These are phyloP conservation scores for Caenorhabditis sinica DNA, from an alignment of 2,888 invertebrate species.

Conservation along the genomic window DNA sequence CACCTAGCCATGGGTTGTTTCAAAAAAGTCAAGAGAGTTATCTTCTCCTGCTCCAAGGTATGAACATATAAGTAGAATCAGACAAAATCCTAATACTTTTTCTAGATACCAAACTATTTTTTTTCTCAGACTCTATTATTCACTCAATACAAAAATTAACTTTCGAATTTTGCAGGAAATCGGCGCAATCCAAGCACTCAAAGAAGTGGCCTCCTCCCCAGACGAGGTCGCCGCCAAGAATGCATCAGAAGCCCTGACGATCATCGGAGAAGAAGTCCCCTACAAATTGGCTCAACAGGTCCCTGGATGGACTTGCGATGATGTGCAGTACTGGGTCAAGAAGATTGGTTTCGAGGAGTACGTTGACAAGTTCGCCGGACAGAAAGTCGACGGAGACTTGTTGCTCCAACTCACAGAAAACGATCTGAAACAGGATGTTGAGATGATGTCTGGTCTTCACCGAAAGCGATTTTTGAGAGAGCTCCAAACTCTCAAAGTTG, in stretches of 20 bases:
- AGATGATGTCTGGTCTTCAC: conserved; percentile 93
- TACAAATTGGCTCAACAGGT: conserved; percentile 98
- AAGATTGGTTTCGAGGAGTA: conserved; percentile 95
- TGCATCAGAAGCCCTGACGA: conserved; percentile 87
- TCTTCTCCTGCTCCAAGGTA: too few relatives aligned
- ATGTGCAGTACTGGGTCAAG: conserved; percentile 98
- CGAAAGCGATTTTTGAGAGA: conserved; percentile 87
- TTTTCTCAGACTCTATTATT: too few relatives aligned
- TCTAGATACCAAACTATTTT: too few relatives aligned
- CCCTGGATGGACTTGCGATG: conserved; percentile 96
- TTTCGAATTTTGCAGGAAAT: conserved; percentile 90
- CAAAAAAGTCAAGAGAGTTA: too few relatives aligned
- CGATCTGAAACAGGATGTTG: conserved; percentile 94
- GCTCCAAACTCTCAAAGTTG: conserved; percentile 82
- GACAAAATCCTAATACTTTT: too few relatives aligned
- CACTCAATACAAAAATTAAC: too few relatives aligned
- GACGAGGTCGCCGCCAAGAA: conserved; percentile 98
- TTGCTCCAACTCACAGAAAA: conserved; percentile 93
- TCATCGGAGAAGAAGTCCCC: conserved; percentile 96
- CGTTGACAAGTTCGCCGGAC: conserved; percentile 91
- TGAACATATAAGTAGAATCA: too few relatives aligned
- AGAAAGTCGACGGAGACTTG: conserved; percentile 97
- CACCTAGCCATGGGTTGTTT: too few relatives aligned
- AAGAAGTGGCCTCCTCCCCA: conserved; percentile 96
- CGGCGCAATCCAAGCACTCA: conserved; percentile 95